Evolutionary conservation across 2,797 vertebrate species (phyloP), one percentile per base, ranked within the genome.

Genomic region (Myoxocephalus aenaeus): DNA sequence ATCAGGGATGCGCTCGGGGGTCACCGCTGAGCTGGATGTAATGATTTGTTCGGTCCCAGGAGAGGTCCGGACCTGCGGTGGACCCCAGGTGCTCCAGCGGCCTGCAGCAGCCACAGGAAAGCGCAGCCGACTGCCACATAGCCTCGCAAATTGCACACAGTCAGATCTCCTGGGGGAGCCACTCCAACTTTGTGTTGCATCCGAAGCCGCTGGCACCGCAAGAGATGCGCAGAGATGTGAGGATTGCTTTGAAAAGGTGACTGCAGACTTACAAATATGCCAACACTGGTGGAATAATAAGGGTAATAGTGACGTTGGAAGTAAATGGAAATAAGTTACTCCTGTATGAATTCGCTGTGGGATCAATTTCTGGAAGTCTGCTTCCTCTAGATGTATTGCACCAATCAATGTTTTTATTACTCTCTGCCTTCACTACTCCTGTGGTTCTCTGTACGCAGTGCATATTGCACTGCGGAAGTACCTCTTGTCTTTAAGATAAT

Each of bases 21-120:
- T 81, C 77, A 75, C 56, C 62, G 51, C 17, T 86, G 73, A 75
- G 82, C 77, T 76, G 73, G 29, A 65, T 58, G 65, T 65, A 79
- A 85, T 86, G 73, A 84, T 80, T 80, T 76, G 46, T 53, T 73
- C 29, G 38, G n/a, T 81, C 86, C 77, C 81, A 84, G 78, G 85
- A 79, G 86, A 81, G 72, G 74, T 85, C 46, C 69, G 73, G 71
- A 72, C 73, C 75, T 78, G 73, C 2, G 22, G n/a, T 56, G 74
- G 86, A 80, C 85, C 86, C 81, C 89, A 91, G 75, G 81, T 87
- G 91, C 84, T 77, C 81, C 36, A 42, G 15, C 74, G 73, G 78
- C 73, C 48, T 78, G 76, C 70, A 82, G 81, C 85, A 57, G 66
- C 73, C 42, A 62, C 73, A 83, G 75, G 81, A 71, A 87, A 70